Evolutionary conservation across 2,797 vertebrate species (phyloP), one percentile per base, ranked within the genome.

Genomic region (Syngnathus rostellatus): DNA sequence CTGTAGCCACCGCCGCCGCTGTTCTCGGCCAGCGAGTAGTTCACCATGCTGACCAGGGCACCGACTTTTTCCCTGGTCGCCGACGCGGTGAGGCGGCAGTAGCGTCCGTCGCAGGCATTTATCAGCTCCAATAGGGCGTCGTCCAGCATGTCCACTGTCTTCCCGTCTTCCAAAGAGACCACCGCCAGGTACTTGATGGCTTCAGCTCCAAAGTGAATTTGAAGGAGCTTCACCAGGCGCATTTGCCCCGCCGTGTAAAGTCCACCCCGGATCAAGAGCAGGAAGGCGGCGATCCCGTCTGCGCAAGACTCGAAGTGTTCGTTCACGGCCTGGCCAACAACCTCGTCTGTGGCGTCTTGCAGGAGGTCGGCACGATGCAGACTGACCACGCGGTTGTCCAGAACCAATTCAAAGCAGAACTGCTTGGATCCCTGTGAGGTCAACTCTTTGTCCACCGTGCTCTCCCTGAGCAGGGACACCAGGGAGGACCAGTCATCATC

Each of bases 181-280:
- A 86, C 68, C 0, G 76, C 19, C 37, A 85, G 53, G 63, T 78
- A 72, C 37, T 74, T 77, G 10, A 85, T 54, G 57, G 75, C 77
- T 37, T 76, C 68, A 0, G 40, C 54, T 62, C 81, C 78, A 60
- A 81, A 86, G 64, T 76, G 55, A 1, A 48, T 61, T 66, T 76
- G 72, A 69, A 86, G 71, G 8, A 76, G 66, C 67, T 79, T 74
- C 1, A 73, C 14, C 53, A 81, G 12, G 40, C 70, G 73, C 60
- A 43, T 70, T 25, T 84, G 80, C 41, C 8, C 70, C 45, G 62
- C 60, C 17, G 72, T 69, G n/a, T 77, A 85, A 51, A 2, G 61
- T 37, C 78, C 83, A 11, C 74, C 79, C 72, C 65, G 75, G 61
- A 85, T 77, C 61, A 86, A 51, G 43, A 88, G 72, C 58, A 82